Evolutionary conservation across 2,888 invertebrate species (phyloP).

Genomic region (Gerris lacustris): DNA sequence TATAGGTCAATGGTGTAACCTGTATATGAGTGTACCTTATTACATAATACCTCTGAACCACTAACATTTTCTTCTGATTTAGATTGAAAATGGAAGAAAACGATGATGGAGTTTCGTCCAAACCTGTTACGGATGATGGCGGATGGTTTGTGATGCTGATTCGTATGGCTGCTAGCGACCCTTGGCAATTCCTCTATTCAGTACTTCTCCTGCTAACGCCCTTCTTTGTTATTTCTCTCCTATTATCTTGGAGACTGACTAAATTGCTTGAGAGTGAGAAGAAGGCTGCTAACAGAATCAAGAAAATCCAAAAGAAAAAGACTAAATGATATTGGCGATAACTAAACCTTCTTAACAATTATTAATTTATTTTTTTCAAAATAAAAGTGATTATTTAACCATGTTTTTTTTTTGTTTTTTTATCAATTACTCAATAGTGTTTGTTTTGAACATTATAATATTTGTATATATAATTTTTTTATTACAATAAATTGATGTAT

Average conservation of each 20-base stretch:
- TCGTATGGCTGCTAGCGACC: constrained; percentile 35
- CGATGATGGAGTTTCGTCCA: neutral
- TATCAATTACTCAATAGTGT: too few species aligned
- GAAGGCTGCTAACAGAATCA: constrained; percentile 32
- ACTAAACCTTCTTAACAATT: neutral
- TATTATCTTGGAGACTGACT: constrained; percentile 42
- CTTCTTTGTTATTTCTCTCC: constrained; percentile 41
- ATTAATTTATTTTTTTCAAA: too few species aligned
- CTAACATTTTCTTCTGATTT: too few species aligned
- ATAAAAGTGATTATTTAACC: too few species aligned
- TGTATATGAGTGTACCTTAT: too few species aligned
- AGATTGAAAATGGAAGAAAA: neutral
- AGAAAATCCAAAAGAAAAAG: constrained; percentile 8
- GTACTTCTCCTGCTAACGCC: constrained; percentile 41
- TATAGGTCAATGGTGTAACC: too few species aligned
- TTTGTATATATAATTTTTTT: too few species aligned
- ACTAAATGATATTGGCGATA: neutral
- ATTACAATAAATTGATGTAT: too few species aligned
- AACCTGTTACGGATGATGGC: constrained; percentile 21
- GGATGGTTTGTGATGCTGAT: constrained; percentile 34
- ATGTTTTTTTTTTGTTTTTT: too few species aligned
- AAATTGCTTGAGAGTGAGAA: constrained; percentile 42
- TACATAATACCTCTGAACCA: too few species aligned
- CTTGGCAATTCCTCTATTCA: constrained; percentile 41
- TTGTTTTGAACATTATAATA: too few species aligned